phyloP scores from a whole-genome alignment of 2,113 vertebrate genomes.

The Leptobrachium ailaonicum region DNA sequence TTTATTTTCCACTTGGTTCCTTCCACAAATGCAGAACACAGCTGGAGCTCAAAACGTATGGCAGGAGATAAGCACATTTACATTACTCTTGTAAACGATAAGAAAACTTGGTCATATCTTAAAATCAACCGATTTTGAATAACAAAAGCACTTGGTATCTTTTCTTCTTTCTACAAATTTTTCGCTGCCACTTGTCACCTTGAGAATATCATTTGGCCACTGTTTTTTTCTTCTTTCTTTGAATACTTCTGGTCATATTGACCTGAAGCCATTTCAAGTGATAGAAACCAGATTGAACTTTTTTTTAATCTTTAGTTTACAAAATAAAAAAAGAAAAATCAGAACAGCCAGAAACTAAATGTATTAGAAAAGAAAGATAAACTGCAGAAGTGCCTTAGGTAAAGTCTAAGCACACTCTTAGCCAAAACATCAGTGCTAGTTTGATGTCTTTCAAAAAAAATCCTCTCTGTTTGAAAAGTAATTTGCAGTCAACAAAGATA shows the following conservation, averaged over 20 bases:
- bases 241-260: not conserved
- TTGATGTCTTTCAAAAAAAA: slow-evolving; percentile 58
- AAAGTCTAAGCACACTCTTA: slow-evolving; percentile 53
- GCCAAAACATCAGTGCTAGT: slow-evolving; percentile 44
- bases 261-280: slow-evolving; percentile 25
- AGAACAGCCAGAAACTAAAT: slow-evolving; percentile 49
- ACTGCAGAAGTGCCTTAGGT: slow-evolving; percentile 51
- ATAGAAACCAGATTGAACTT: slow-evolving; percentile 25
- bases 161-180: no score
- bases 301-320: slow-evolving; percentile 10
- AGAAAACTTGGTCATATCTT: no score
- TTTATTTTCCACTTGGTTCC: no score
- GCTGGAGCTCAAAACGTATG: no score
- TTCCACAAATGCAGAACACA: no score
- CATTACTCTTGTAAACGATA: no score
- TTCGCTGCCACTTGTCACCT: slow-evolving; percentile 5
- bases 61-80: no score
- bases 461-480: slow-evolving; percentile 60
- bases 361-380: slow-evolving; percentile 55
- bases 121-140: no score
- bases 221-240: not conserved
- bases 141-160: no score
- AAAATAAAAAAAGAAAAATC: slow-evolving; percentile 53
- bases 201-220: slow-evolving; percentile 1
- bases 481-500: slow-evolving; percentile 60